Evolutionary conservation across 1,140 invertebrate species (phyloP).

Genomic region (Cotesia vestalis): DNA sequence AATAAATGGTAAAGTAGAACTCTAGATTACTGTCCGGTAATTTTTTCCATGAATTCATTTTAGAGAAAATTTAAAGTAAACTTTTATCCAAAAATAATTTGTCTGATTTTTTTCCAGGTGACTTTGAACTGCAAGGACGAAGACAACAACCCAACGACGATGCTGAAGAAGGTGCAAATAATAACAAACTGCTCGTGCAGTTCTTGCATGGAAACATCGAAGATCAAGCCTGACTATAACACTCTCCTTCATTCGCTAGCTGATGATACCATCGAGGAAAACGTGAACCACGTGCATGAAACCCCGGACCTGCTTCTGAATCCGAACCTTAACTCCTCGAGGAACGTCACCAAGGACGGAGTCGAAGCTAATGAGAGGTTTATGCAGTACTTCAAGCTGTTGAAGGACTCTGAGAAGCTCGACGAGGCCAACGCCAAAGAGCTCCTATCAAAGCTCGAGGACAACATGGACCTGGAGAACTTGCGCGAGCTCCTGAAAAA

Average conservation of each 20-base stretch:
- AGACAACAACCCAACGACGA: slow-evolving; percentile 64
- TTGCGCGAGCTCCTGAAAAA: slow-evolving; percentile 55
- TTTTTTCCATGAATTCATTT: too few species aligned
- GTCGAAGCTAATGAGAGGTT: slow-evolving; percentile 56
- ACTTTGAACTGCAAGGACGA: slow-evolving; percentile 69
- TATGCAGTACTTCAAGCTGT: slow-evolving; percentile 56
- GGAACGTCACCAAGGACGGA: slow-evolving; percentile 53
- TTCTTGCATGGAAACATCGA: slow-evolving; percentile 65
- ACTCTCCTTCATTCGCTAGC: slow-evolving; percentile 54
- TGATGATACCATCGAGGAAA: slow-evolving; percentile 57
- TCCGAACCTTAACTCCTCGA: slow-evolving; percentile 57
- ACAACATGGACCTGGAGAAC: slow-evolving; percentile 55
- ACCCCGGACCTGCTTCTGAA: slow-evolving; percentile 60
- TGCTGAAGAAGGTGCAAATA: slow-evolving; percentile 72
- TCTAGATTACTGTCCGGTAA: too few species aligned
- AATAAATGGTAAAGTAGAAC: too few species aligned
- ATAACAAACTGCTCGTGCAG: slow-evolving; percentile 73
- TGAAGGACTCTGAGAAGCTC: slow-evolving; percentile 55
- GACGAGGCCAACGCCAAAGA: slow-evolving; percentile 53
- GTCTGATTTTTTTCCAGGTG: slow-evolving; percentile 61
- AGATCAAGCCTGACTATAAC: slow-evolving; percentile 62
- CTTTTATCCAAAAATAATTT: neutral
- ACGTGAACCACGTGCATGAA: slow-evolving; percentile 54
- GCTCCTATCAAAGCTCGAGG: slow-evolving; percentile 54
- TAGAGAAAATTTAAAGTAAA: too few species aligned